phyloP scores from a whole-genome alignment of 2,797 vertebrate species.

The Amblyraja radiata region DNA sequence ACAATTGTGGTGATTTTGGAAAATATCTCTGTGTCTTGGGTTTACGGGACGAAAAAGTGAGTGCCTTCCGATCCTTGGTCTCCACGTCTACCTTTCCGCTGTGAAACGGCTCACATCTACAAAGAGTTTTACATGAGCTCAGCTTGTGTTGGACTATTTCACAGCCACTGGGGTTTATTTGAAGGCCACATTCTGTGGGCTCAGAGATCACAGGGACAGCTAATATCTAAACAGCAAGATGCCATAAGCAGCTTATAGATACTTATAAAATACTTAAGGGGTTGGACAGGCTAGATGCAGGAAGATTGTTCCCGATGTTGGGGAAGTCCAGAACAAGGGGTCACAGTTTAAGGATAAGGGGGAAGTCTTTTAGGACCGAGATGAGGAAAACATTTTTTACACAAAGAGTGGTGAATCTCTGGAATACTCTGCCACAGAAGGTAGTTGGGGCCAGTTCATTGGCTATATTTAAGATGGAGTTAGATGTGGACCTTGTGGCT shows the following conservation, averaged over 20 bases:
- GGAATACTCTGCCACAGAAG: no score
- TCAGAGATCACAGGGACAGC: not conserved
- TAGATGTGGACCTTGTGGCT: no score
- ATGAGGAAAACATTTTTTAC: no score
- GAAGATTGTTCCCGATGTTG: no score
- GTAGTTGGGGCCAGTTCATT: no score
- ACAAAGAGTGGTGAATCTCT: no score
- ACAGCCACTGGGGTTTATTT: not conserved
- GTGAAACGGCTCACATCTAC: not conserved
- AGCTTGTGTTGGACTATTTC: not conserved
- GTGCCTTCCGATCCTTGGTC: slow-evolving; percentile 37
- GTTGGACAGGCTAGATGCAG: no score
- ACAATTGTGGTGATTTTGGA: slow-evolving; percentile 69
- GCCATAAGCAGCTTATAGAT: not conserved
- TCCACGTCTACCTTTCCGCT: not conserved
- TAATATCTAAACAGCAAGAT: not conserved
- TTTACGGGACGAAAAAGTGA: slow-evolving; percentile 92
- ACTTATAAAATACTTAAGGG: no score
- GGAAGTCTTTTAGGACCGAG: no score
- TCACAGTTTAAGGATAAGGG: no score
- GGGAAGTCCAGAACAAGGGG: no score
- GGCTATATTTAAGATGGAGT: no score
- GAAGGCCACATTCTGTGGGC: not conserved
- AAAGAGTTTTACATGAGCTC: not conserved
- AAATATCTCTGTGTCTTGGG: slow-evolving; percentile 68